A percentile compares a stretch with the other conserved stretches of the same genome.
These are phyloP conservation scores for Tribolium castaneum DNA, from an alignment of 1,140 invertebrate species.

Conservation along the genomic window DNA sequence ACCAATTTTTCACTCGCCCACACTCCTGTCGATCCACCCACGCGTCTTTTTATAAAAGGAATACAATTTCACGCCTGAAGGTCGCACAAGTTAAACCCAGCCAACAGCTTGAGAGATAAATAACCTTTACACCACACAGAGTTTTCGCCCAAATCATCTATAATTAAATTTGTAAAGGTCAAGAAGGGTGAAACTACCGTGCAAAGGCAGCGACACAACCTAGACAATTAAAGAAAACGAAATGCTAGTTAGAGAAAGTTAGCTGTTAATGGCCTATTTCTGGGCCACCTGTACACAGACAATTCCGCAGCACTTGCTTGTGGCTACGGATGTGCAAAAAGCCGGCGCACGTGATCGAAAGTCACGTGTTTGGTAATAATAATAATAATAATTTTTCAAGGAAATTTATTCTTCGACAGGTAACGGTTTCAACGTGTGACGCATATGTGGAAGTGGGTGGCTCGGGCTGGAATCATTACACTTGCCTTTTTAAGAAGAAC, in stretches of 20 bases:
- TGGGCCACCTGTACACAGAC: conserved; percentile 9
- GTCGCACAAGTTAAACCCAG: not conserved
- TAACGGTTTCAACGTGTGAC: not conserved
- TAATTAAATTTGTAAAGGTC: not conserved
- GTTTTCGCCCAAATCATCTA: not conserved
- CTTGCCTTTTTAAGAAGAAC: not conserved
- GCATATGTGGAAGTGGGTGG: not conserved
- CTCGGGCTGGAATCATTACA: not conserved
- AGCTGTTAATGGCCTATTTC: conserved; percentile 6
- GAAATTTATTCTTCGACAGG: not conserved
- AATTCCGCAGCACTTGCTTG: not conserved
- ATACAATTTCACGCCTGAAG: conserved; percentile 24
- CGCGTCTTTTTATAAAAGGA: not conserved
- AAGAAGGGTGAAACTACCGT: not conserved
- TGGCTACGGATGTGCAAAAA: not conserved
- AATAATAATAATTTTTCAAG: not conserved
- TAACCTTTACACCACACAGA: conserved; percentile 3
- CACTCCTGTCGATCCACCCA: not conserved
- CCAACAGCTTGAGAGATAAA: conserved; percentile 2
- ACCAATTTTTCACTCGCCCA: not conserved
- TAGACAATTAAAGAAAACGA: not conserved
- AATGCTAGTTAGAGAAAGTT: conserved; percentile 10
- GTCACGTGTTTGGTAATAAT: conserved; percentile 12
- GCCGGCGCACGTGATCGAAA: not conserved
- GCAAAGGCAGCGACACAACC: not conserved